A percentile compares a stretch with the other conserved stretches of the same genome.
These are phyloP conservation scores for Cebus imitator DNA, from an alignment of 2,113 vertebrate genomes.

Conservation along the genomic window DNA sequence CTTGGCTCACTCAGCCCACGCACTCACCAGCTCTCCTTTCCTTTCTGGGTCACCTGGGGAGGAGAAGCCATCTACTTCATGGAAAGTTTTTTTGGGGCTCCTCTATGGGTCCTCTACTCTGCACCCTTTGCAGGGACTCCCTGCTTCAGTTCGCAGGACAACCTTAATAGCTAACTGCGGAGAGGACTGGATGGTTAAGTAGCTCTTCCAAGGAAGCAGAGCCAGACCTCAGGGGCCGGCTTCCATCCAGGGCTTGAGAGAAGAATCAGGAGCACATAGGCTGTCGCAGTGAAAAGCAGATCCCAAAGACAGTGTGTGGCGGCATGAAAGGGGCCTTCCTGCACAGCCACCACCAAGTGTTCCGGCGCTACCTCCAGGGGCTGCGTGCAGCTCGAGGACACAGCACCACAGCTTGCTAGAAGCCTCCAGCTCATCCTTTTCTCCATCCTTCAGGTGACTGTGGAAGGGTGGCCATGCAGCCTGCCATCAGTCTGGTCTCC, in stretches of 20 bases:
- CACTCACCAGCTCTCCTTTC: background rate
- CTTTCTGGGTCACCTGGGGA: rapidly evolving
- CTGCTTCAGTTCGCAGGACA: background rate
- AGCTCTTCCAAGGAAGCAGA: background rate
- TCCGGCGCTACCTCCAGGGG: rapidly evolving
- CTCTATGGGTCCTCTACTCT: no score
- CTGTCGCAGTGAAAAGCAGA: background rate
- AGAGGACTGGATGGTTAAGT: background rate
- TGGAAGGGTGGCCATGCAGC: background rate
- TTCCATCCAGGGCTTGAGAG: background rate
- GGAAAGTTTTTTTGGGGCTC: background rate
- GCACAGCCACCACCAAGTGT: rapidly evolving
- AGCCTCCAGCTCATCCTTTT: background rate
- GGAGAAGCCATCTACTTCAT: background rate
- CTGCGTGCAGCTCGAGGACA: background rate
- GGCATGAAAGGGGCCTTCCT: background rate
- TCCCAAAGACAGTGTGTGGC: rapidly evolving
- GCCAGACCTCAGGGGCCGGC: background rate
- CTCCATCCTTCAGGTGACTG: no score
- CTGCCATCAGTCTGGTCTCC: background rate
- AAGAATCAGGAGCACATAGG: background rate
- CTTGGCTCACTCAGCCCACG: rapidly evolving
- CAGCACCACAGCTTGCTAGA: rapidly evolving
- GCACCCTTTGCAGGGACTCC: background rate
- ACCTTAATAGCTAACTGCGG: background rate